Evolutionary conservation across 2,888 invertebrate genomes (phyloP).

Genomic region (Andrena camellia): DNA sequence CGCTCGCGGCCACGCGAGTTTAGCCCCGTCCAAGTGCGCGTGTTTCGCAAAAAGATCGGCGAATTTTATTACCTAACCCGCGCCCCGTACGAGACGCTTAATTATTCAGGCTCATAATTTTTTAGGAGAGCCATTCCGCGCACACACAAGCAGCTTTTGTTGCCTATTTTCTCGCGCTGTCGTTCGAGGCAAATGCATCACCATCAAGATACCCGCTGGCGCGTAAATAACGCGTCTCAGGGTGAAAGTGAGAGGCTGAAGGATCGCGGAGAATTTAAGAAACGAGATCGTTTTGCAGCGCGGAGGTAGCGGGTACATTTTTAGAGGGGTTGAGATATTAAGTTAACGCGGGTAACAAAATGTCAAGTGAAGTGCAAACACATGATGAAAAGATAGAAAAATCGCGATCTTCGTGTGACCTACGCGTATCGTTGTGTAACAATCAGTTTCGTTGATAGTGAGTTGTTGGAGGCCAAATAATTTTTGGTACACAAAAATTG

Average conservation of each 20-base stretch:
- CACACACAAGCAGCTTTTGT: slow-evolving; percentile 3
- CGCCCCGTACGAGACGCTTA: slow-evolving; percentile 3
- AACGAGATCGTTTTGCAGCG: slow-evolving; percentile 28
- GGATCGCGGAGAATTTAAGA: slow-evolving; percentile 39
- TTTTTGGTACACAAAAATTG: too few relatives aligned
- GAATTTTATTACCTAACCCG: not conserved
- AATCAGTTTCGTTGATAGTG: too few relatives aligned
- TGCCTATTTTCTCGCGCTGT: not conserved
- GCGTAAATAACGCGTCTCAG: slow-evolving; percentile 25
- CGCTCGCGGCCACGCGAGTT: not conserved
- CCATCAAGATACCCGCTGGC: slow-evolving; percentile 15
- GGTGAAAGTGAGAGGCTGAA: slow-evolving; percentile 14
- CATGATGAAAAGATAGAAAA: too few relatives aligned
- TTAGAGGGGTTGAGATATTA: not conserved
- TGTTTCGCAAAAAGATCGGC: not conserved
- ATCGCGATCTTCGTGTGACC: too few relatives aligned
- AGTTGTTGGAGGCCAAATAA: too few relatives aligned
- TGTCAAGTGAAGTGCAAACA: not conserved
- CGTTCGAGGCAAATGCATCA: not conserved
- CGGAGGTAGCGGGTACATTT: slow-evolving; percentile 11
- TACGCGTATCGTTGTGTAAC: too few relatives aligned
- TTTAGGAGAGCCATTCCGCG: not conserved
- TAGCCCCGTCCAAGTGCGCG: not conserved
- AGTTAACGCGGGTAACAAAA: not conserved
- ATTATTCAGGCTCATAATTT: slow-evolving; percentile 40